These are phyloP conservation scores for Haemorhous mexicanus DNA, from an alignment of 2,113 vertebrate genomes.

Conservation along the genomic window DNA sequence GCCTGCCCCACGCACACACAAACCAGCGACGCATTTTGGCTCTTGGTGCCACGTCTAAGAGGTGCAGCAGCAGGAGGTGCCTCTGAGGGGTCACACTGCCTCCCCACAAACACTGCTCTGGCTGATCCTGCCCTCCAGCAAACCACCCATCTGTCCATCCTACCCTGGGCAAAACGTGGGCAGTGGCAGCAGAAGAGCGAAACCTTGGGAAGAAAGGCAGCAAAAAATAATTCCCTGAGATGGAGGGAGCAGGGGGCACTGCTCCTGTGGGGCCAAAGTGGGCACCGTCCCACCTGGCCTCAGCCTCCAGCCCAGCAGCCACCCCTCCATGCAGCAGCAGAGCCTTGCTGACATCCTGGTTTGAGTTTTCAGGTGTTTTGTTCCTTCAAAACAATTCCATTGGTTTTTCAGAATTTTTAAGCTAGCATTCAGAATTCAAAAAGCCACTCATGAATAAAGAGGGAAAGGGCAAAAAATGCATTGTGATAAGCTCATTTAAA, in stretches of 20 bases:
- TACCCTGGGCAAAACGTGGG: accelerated
- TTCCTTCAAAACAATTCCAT: slow-evolving; percentile 4
- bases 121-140: background rate
- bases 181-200: accelerated
- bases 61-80: accelerated
- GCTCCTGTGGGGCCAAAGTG: accelerated
- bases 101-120: background rate
- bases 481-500: slow-evolving; percentile 53
- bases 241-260: accelerated
- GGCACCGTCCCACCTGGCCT: background rate
- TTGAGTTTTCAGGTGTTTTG: background rate
- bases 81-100: accelerated
- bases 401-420: background rate
- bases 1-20: background rate
- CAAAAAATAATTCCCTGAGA: accelerated
- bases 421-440: slow-evolving; percentile 1
- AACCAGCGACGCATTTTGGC: accelerated
- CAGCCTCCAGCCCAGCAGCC: background rate
- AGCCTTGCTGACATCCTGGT: accelerated
- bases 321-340: background rate
- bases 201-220: background rate
- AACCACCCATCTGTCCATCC: background rate
- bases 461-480: slow-evolving; percentile 47
- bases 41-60: background rate
- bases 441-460: slow-evolving; percentile 22